Base-by-base conservation (phyloP, 2,888 invertebrate genomes). In the Dimorphilus gyrociliatus region DNA sequence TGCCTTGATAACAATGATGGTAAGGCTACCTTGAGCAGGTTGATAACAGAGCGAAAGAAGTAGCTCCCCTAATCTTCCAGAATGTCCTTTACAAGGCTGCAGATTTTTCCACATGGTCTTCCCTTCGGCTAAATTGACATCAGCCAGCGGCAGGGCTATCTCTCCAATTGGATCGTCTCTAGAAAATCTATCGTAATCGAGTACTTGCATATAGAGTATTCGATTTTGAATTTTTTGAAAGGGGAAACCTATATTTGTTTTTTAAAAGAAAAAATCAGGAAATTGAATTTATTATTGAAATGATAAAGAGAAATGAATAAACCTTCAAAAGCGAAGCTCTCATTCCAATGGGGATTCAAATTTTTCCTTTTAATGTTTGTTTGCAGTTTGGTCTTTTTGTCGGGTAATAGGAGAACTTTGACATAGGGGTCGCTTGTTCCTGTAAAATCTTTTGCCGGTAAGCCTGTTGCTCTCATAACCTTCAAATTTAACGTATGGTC, bases 31-130 rank as follows among this genome's bases (percentile, higher is more conserved):
- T 68, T 84, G 85, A 66, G 85, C 82, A 33, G 88, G 88, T 51
- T 86, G 85, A 66, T 90, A 88, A 67, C 85, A 85, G 23, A 88
- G 71, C 4, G 86, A 86, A 27, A 85, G 79, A 38, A 88, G 39
- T 25, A 54, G 33, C 36, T 54, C 53, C 8, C 54, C 54, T 16
- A 53, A 40, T 35, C 54, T 46, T 40, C 58, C 59, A 44, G 54
- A 47, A 30, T 51, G 49, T 34, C 56, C 55, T 39, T 57, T 58
- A 44, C 58, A 58, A n/a, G 59, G 59, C 43, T 51, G 48, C 26
- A 60, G 42, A 33, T 43, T 50, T 32, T 48, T 51, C 59, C 59
- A 60, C 38, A 48, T 44, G 16, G 50, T 45, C 5, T 51, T 47
- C 12, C 51, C 47, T 35, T 49, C 47, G 7, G 53, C 50, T 30